These are phyloP conservation scores for Megalurothrips usitatus DNA, from an alignment of 2,888 invertebrate genomes.

Conservation along the genomic window DNA sequence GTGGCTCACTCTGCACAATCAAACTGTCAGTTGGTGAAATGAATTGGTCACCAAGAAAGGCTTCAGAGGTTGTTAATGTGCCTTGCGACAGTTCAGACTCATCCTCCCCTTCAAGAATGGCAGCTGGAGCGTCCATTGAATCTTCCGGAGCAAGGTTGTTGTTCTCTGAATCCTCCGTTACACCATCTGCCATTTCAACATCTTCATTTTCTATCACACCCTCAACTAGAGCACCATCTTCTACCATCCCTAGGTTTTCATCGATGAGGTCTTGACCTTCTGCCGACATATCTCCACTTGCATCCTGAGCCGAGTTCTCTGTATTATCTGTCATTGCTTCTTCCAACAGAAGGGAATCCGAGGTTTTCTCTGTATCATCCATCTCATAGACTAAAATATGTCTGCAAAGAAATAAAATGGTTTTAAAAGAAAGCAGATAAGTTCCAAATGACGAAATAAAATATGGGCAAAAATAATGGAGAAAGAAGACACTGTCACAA, in stretches of 20 bases:
- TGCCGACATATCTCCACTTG: not conserved
- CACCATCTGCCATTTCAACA: not conserved
- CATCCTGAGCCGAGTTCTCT: not conserved
- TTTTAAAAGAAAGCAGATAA: not conserved
- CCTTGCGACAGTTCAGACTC: not conserved
- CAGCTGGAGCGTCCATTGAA: not conserved
- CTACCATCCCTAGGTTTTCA: not conserved
- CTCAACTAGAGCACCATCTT: not conserved
- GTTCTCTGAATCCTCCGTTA: not conserved
- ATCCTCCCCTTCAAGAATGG: not conserved
- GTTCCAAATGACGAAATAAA: not conserved
- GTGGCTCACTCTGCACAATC: conserved; percentile 2
- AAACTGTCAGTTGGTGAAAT: not conserved
- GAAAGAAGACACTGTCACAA: not conserved
- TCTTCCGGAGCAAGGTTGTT: conserved; percentile 7
- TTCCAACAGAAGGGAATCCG: not conserved
- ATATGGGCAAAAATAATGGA: not conserved
- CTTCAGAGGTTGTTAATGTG: not conserved
- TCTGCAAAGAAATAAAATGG: not conserved
- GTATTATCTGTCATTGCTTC: not conserved
- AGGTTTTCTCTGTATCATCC: not conserved
- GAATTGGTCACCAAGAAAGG: not conserved
- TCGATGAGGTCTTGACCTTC: not conserved
- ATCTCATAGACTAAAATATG: not conserved
- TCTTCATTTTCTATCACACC: conserved; percentile 11